A percentile compares a stretch with the other conserved stretches of the same genome.
phyloP scores from a whole-genome alignment of 2,113 vertebrate genomes.

The Melanerpes aurifrons region DNA sequence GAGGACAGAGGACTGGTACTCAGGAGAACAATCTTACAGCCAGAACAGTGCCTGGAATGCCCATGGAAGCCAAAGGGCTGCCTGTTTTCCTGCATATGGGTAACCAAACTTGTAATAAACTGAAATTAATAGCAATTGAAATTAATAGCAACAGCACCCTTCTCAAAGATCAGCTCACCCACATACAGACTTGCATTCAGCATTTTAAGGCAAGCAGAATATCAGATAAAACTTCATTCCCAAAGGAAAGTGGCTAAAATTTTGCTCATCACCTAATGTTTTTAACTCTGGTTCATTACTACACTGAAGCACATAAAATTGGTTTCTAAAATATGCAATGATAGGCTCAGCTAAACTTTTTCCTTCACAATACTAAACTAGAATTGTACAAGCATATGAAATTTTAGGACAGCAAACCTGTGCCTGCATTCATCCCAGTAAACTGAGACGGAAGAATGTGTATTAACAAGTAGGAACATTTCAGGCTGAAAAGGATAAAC shows the following conservation, averaged over 20 bases:
- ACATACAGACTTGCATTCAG: neutral
- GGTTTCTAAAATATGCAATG: neutral
- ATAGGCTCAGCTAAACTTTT: neutral
- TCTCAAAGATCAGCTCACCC: neutral
- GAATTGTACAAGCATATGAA: neutral
- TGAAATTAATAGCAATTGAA: neutral
- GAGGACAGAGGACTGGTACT: neutral
- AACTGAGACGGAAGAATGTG: neutral
- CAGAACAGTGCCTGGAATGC: neutral
- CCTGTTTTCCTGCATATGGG: neutral
- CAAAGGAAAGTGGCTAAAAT: neutral
- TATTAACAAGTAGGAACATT: neutral
- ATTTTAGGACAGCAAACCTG: neutral
- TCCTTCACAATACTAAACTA: neutral
- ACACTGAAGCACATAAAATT: neutral
- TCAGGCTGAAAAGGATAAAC: neutral
- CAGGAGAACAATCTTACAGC: neutral
- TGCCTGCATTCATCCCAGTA: neutral
- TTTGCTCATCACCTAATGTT: neutral
- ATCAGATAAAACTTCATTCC: neutral
- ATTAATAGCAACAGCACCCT: neutral
- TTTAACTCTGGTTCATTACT: neutral
- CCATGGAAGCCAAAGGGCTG: neutral
- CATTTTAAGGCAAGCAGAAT: neutral
- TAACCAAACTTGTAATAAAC: neutral